These are phyloP conservation scores for Bradypodion pumilum DNA, from an alignment of 2,797 vertebrate genomes.

Conservation along the genomic window DNA sequence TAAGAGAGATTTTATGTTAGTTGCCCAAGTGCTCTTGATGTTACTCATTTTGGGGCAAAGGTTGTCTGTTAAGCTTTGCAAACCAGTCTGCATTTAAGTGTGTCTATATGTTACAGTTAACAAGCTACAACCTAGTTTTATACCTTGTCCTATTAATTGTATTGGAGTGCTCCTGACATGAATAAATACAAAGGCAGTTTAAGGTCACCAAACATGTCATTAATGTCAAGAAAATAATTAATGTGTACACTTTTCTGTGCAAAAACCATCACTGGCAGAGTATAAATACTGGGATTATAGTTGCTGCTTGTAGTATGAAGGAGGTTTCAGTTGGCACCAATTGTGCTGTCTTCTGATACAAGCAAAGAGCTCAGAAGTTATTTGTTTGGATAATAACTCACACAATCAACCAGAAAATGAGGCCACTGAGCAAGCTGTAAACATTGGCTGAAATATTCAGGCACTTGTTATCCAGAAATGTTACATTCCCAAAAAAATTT, in stretches of 20 bases:
- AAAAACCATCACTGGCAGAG: background rate
- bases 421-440: background rate
- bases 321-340: background rate
- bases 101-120: too few relatives aligned
- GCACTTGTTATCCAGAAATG: background rate
- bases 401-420: too few relatives aligned
- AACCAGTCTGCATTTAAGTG: too few relatives aligned
- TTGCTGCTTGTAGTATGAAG: background rate
- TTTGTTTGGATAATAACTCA: background rate
- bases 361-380: background rate
- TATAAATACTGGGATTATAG: background rate
- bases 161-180: too few relatives aligned
- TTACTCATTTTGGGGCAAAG: too few relatives aligned
- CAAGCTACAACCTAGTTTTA: too few relatives aligned
- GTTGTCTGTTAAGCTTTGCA: too few relatives aligned
- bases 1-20: too few relatives aligned
- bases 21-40: too few relatives aligned
- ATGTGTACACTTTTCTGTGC: background rate
- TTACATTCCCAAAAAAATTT: background rate
- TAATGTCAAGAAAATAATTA: background rate
- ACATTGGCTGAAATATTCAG: background rate
- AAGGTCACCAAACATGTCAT: background rate
- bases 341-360: background rate
- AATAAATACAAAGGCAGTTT: background rate
- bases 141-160: too few relatives aligned